A percentile compares a stretch with the other conserved stretches of the same genome.
phyloP scores from a whole-genome alignment of 2,113 vertebrate species.

The Dipodomys stephensi region DNA sequence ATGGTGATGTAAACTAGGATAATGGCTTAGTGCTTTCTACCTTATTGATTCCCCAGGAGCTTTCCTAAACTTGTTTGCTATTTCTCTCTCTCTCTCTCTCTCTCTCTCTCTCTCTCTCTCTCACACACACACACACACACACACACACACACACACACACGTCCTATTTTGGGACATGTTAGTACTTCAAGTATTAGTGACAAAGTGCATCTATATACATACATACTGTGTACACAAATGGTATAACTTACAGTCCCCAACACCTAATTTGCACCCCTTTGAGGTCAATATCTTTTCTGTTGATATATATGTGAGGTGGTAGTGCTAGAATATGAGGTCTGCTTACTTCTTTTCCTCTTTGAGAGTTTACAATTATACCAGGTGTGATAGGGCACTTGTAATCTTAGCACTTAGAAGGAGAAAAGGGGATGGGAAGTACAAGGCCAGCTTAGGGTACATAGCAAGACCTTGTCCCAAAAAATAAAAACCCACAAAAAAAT shows the following conservation, averaged over 20 bases:
- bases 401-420: neutral
- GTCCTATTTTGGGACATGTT: neutral
- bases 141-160: too few relatives aligned
- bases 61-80: neutral
- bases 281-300: neutral
- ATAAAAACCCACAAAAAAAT: neutral
- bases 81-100: too few relatives aligned
- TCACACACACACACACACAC: too few relatives aligned
- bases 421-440: neutral
- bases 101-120: too few relatives aligned
- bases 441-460: neutral
- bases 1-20: neutral
- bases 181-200: neutral
- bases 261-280: neutral
- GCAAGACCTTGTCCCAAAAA: neutral
- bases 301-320: neutral
- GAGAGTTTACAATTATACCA: neutral
- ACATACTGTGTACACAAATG: neutral
- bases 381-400: neutral
- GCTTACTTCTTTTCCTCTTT: neutral
- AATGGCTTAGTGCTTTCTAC: neutral
- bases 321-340: neutral
- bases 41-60: neutral
- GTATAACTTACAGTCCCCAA: neutral
- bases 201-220: neutral